These are phyloP conservation scores for Ochropacha duplaris DNA, from an alignment of 2,888 invertebrate species.

Conservation along the genomic window DNA sequence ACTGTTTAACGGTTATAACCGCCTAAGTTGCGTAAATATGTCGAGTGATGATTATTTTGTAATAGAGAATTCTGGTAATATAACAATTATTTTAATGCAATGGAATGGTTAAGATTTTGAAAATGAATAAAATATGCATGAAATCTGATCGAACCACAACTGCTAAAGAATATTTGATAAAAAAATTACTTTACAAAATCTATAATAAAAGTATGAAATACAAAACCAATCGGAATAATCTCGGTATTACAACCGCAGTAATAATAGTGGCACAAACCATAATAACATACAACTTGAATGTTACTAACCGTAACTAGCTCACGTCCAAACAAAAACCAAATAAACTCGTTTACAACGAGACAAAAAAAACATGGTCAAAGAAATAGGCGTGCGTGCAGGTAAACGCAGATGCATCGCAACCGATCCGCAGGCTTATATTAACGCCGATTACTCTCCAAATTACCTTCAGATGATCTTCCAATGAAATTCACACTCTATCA, in stretches of 20 bases:
- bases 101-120: background rate
- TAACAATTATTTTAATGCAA: background rate
- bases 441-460: slow-evolving; percentile 65
- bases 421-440: slow-evolving; percentile 56
- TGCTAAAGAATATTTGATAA: background rate
- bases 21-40: background rate
- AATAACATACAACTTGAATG: slow-evolving; percentile 12
- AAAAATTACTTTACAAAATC: background rate
- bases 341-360: slow-evolving; percentile 28
- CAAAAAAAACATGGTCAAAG: slow-evolving; percentile 14
- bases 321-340: slow-evolving; percentile 41
- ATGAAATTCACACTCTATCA: slow-evolving; percentile 33
- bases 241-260: slow-evolving; percentile 17
- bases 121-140: too few relatives aligned
- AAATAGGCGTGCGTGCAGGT: slow-evolving; percentile 59
- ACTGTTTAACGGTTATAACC: background rate
- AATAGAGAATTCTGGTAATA: background rate
- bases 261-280: background rate
- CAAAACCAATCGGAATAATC: slow-evolving; percentile 17
- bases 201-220: background rate
- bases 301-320: slow-evolving; percentile 37
- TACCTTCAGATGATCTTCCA: slow-evolving; percentile 31
- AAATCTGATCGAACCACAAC: background rate
- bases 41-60: background rate
- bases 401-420: slow-evolving; percentile 59